Evolutionary conservation across 2,113 vertebrate species (phyloP), one percentile per base, ranked within the genome.

Genomic region (Pollachius pollachius): DNA sequence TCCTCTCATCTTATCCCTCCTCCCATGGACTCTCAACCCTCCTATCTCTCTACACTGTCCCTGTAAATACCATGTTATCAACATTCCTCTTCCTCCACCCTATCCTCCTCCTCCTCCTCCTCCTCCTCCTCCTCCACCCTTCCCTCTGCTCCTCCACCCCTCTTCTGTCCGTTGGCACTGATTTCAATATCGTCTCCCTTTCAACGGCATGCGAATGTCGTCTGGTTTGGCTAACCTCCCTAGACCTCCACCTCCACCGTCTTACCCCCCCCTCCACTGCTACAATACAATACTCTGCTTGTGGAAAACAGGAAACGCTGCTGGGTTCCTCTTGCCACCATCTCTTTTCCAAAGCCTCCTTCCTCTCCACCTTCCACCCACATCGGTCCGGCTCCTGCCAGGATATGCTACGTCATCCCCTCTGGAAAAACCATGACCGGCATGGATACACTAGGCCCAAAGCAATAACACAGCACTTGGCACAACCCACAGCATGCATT

Each of bases 291-390:
- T 52, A 3, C 54, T 18, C 15, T 13, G 0, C 3, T 25, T 17
- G 0, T 21, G n/a, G 84, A 85, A 85, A 87, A 85, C 84, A 88
- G 85, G 84, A 89, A 85, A 72, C 56, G 23, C 37, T 30, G 56
- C 19, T 18, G 48, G 59, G 57, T 68, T 81, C 23, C 21, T 75
- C 70, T 13, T 73, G 75, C 77, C 64, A 17, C 67, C 7, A 18
- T 37, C 15, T 63, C 83, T 48, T 82, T 88, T 81, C 82, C 80
- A 78, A 41, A 67, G 23, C 27, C 11, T 2, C 56, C 30, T 65
- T 48, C 11, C 52, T 64, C 34, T 5, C 59, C 12, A 48, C n/a
- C 34, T 23, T 16, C 8, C 61, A n/a, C 25, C 77, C 78, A 15
- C 41, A 48, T 8, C 8, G 8, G 18, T 30, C 18, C 56, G 54